These are phyloP conservation scores for Erebia epiphron DNA, from an alignment of 2,888 invertebrate genomes.

Conservation along the genomic window DNA sequence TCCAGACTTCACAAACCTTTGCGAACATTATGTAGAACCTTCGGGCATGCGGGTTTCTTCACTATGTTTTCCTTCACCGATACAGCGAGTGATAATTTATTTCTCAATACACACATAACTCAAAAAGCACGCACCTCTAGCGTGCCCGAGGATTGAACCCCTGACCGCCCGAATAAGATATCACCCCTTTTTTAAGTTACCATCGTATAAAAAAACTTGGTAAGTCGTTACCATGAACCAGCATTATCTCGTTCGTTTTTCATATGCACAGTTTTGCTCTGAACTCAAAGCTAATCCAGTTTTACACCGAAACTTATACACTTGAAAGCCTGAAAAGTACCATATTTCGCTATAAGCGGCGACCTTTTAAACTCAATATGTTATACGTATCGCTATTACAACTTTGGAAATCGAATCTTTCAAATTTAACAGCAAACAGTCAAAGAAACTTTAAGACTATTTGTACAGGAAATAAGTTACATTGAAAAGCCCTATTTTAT, in stretches of 20 bases:
- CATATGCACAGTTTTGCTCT: conserved; percentile 29
- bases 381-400: conserved; percentile 55
- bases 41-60: too few species aligned
- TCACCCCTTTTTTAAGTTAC: too few species aligned
- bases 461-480: conserved; percentile 3
- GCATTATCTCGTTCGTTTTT: conserved; percentile 2
- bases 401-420: conserved; percentile 41
- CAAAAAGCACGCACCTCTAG: too few species aligned
- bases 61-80: too few species aligned
- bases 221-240: not conserved
- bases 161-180: too few species aligned
- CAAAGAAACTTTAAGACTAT: conserved; percentile 23
- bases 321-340: conserved; percentile 53
- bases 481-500: not conserved
- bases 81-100: too few species aligned
- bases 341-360: conserved; percentile 59
- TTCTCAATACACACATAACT: too few species aligned
- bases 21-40: too few species aligned
- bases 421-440: conserved; percentile 33
- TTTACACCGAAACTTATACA: conserved; percentile 64
- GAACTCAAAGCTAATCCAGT: conserved; percentile 47
- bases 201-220: too few species aligned
- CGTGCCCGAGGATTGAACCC: too few species aligned
- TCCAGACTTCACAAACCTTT: too few species aligned
- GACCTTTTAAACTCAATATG: conserved; percentile 58